These are phyloP conservation scores for Aspidiotus destructor DNA, from an alignment of 2,888 invertebrate species.

Conservation along the genomic window DNA sequence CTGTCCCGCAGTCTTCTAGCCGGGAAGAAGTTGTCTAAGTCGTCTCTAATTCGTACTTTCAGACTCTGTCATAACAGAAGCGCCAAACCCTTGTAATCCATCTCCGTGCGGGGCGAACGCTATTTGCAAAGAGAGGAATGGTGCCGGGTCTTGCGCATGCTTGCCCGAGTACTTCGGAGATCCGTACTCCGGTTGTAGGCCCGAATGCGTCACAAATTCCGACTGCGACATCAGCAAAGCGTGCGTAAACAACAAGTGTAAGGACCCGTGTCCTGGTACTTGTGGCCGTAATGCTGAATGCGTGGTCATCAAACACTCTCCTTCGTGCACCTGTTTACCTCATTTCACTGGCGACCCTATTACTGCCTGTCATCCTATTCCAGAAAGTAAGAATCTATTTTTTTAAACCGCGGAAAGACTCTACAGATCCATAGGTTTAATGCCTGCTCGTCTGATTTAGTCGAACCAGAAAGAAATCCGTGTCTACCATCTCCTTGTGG, in stretches of 20 bases:
- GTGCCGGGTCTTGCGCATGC: slow-evolving; percentile 74
- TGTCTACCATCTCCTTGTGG: slow-evolving; percentile 71
- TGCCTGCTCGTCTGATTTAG: background rate
- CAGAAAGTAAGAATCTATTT: slow-evolving; percentile 38
- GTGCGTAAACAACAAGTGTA: slow-evolving; percentile 75
- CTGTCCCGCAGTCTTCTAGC: background rate
- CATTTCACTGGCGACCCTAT: slow-evolving; percentile 69
- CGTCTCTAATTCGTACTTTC: slow-evolving; percentile 37
- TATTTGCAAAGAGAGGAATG: slow-evolving; percentile 68
- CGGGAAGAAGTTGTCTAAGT: background rate
- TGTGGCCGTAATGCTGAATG: slow-evolving; percentile 75
- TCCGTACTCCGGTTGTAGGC: slow-evolving; percentile 74
- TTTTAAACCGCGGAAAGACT: background rate
- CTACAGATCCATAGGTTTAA: no score
- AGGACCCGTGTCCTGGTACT: slow-evolving; percentile 70
- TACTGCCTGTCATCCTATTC: slow-evolving; percentile 43
- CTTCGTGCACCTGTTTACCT: slow-evolving; percentile 66
- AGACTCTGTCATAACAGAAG: slow-evolving; percentile 50
- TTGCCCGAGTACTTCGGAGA: slow-evolving; percentile 74
- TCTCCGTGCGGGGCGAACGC: slow-evolving; percentile 82
- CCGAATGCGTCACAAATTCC: slow-evolving; percentile 74
- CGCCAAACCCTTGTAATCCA: slow-evolving; percentile 69
- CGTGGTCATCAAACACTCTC: slow-evolving; percentile 69
- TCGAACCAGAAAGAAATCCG: slow-evolving; percentile 45
- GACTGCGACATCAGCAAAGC: slow-evolving; percentile 67